Percentiles rank a stretch among this genome's conserved stretches.
Evolutionary conservation across 2,113 vertebrate genomes (phyloP).

Genomic region (Lucifuga dentata): DNA sequence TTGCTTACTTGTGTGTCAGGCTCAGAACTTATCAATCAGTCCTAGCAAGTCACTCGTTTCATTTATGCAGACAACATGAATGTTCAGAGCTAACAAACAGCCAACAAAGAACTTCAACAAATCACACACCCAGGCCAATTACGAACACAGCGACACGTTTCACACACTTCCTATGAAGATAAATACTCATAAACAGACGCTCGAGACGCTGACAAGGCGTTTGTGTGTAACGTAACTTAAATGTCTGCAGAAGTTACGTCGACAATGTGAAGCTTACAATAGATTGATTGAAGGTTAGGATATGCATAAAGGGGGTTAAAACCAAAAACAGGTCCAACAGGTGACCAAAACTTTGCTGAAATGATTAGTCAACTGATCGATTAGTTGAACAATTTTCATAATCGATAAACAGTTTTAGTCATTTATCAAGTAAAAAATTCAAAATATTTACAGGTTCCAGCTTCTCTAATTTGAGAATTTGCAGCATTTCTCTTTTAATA

Average conservation of each 20-base stretch:
- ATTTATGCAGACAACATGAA: not conserved
- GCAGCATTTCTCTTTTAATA: too few relatives aligned
- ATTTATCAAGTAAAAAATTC: too few relatives aligned
- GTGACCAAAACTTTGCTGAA: conserved; percentile 11
- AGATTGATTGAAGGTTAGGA: not conserved
- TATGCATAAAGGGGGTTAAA: not conserved
- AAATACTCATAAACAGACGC: not conserved
- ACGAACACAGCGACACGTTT: not conserved
- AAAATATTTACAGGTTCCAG: too few relatives aligned
- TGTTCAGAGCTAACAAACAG: not conserved
- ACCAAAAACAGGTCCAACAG: not conserved
- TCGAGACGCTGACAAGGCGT: not conserved
- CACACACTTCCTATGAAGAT: not conserved
- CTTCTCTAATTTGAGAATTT: too few relatives aligned
- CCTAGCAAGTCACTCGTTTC: not conserved
- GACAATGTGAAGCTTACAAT: not conserved
- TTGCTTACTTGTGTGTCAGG: too few relatives aligned
- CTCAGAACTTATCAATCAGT: too few relatives aligned
- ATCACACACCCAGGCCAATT: not conserved
- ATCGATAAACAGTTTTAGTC: too few relatives aligned
- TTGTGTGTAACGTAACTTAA: not conserved
- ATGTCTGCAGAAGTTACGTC: not conserved
- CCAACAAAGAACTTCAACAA: not conserved
- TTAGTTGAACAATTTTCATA: too few relatives aligned
- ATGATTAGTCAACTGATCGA: too few relatives aligned